Evolutionary conservation across 1,140 invertebrate species (phyloP), one percentile per base, ranked within the genome.

Genomic region (Aphelinus atriplicis): DNA sequence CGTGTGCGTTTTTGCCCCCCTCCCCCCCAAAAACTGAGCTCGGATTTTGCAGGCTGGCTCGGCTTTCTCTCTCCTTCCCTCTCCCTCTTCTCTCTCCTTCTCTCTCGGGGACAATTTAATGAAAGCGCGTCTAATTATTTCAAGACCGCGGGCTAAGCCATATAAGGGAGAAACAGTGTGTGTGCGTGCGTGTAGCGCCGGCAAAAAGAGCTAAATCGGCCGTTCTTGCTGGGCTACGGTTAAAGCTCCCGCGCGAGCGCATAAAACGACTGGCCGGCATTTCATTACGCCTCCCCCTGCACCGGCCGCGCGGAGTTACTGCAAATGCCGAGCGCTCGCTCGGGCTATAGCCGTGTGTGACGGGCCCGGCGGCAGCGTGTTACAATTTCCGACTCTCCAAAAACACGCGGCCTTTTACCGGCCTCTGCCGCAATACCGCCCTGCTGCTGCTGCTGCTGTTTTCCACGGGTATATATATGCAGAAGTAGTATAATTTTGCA

Each of bases 401-500:
- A 62, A 71, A 55, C 50, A 45, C n/a, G 42, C 48, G 26, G 26
- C 58, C 58, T 62, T 70, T 61, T 61, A 43, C 9, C 45, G 9
- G 42, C 2, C 26, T 9, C 26, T 26, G 26, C 26, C 26, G 26
- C 26, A 26, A 26, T 26, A 26, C 26, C 26, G 26, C 26, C 26
- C 26, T 26, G 26, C 26, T 26, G 26, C 26, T 26, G 26, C 26
- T 26, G 26, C 26, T 26, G 26, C 26, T 26, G 26, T 26, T 26
- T 26, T 26, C 26, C 26, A 26, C 26, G 26, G 26, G 26, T 26
- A 26, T 26, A 26, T 26, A 26, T 26, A 26, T 26, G 26, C 26
- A 26, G 26, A 26, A 26, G 26, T 26, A 26, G 64, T 68, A 67
- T 74, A 74, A 74, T 74, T 74, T 74, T 47, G 45, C 65, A 68